Evolutionary conservation across 2,888 invertebrate species (phyloP).

Genomic region (Agapetus fuscipes): DNA sequence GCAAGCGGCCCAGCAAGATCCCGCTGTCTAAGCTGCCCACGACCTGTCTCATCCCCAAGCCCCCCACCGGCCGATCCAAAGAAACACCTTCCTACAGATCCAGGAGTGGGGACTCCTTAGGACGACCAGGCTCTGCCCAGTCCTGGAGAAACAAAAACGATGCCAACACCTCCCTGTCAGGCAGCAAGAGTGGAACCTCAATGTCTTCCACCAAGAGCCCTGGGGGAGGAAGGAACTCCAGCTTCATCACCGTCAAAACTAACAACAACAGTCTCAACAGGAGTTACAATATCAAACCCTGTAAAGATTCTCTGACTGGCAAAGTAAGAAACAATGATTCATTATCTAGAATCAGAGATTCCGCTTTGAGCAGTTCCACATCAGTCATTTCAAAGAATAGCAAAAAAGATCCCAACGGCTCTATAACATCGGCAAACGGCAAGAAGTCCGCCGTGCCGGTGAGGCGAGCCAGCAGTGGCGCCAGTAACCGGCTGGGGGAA

Average conservation of each 20-base stretch:
- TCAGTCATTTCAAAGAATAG: conserved; percentile 15
- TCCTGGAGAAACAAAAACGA: conserved; percentile 30
- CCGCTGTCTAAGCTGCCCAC: conserved; percentile 46
- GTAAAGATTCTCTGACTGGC: conserved; percentile 42
- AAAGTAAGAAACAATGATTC: conserved; percentile 44
- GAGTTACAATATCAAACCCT: conserved; percentile 29
- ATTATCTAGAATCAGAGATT: conserved; percentile 32
- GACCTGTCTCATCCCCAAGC: conserved; percentile 51
- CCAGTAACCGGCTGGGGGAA: conserved; percentile 32
- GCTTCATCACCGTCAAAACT: conserved; percentile 26
- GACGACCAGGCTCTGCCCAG: conserved; percentile 46
- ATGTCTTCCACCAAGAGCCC: conserved; percentile 27
- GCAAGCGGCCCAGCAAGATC: conserved; percentile 58
- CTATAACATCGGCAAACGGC: conserved; percentile 23
- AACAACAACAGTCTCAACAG: conserved; percentile 19
- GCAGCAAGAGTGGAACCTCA: conserved; percentile 29
- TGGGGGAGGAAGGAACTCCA: conserved; percentile 27
- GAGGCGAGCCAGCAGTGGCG: conserved; percentile 30
- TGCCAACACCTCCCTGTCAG: conserved; percentile 27
- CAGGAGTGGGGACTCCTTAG: conserved; percentile 37
- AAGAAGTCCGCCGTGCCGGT: conserved; percentile 24
- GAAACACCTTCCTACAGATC: conserved; percentile 29
- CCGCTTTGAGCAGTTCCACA: conserved; percentile 21
- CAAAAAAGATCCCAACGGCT: conserved; percentile 23
- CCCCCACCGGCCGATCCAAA: conserved; percentile 31